phyloP scores from a whole-genome alignment of 1,140 invertebrate genomes.

The Drosophila watanabei region DNA sequence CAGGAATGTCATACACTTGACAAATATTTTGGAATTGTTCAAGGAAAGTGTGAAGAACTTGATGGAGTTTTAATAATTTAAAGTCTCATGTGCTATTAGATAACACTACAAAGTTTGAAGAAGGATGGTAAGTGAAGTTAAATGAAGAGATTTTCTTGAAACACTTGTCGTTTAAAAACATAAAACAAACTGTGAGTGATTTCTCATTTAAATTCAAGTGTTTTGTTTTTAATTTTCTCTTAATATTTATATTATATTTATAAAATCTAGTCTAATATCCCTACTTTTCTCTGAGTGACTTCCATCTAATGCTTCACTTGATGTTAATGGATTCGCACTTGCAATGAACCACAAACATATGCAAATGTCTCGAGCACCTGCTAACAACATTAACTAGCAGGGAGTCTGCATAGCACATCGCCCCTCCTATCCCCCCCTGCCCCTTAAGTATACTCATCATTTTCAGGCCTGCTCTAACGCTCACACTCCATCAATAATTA shows the following conservation, averaged over 20 bases:
- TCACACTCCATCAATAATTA: constrained; percentile 79
- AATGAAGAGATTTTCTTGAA: neutral
- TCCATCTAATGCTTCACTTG: constrained; percentile 57
- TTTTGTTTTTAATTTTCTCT: neutral
- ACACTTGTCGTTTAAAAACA: neutral
- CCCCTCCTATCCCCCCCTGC: neutral
- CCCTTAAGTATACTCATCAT: constrained; percentile 56
- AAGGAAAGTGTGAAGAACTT: neutral
- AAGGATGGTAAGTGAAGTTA: neutral
- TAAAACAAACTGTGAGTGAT: neutral
- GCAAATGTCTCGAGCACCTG: constrained; percentile 82
- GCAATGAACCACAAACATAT: constrained; percentile 82
- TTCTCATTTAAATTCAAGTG: neutral
- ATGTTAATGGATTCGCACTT: constrained; percentile 82
- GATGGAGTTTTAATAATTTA: neutral
- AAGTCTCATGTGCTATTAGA: neutral
- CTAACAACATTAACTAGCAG: constrained; percentile 81
- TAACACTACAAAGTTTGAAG: neutral
- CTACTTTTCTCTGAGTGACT: constrained; percentile 18
- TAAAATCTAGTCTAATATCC: neutral
- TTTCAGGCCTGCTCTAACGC: constrained; percentile 50
- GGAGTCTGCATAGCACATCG: constrained; percentile 16
- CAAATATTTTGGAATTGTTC: neutral
- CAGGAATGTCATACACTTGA: constrained; percentile 13
- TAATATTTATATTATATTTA: neutral